Conservation (phyloP, 2,888 invertebrate genomes). For the Xylota sylvarum region DNA sequence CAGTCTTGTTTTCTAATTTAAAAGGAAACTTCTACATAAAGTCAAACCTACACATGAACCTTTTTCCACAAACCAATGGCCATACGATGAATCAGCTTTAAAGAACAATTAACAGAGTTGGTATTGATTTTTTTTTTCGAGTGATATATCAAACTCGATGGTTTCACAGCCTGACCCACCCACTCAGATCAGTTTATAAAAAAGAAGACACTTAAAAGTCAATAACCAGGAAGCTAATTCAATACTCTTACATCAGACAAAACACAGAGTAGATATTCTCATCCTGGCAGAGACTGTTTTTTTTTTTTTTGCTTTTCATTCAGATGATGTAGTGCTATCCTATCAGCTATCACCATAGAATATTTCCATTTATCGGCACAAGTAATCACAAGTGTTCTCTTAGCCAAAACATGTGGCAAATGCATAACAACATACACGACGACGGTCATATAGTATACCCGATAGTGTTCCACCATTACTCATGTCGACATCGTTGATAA, state of each 20-base stretch:
- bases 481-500: constrained; percentile 43
- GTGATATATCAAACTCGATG: constrained; percentile 3
- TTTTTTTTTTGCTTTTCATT: not conserved
- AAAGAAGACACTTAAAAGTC: constrained; percentile 51
- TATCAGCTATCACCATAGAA: constrained; percentile 14
- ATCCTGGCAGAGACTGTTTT: not conserved
- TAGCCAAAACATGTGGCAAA: constrained; percentile 55
- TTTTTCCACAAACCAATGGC: too few species aligned
- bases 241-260: constrained; percentile 13
- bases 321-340: constrained; percentile 16
- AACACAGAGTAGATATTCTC: constrained; percentile 27
- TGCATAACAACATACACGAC: not conserved
- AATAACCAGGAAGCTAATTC: constrained; percentile 71
- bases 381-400: constrained; percentile 41
- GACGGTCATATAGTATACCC: not conserved
- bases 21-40: too few species aligned
- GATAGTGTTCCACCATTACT: constrained; percentile 23
- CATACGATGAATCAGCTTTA: not conserved
- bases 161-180: not conserved
- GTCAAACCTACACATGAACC: too few species aligned
- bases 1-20: too few species aligned
- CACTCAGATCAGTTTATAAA: not conserved
- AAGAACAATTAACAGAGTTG: not conserved
- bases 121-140: constrained; percentile 48
- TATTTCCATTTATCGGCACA: constrained; percentile 38